Evolutionary conservation across 1,140 invertebrate genomes (phyloP), one percentile per base, ranked within the genome.

Genomic region (Gonatopus flavifemur): DNA sequence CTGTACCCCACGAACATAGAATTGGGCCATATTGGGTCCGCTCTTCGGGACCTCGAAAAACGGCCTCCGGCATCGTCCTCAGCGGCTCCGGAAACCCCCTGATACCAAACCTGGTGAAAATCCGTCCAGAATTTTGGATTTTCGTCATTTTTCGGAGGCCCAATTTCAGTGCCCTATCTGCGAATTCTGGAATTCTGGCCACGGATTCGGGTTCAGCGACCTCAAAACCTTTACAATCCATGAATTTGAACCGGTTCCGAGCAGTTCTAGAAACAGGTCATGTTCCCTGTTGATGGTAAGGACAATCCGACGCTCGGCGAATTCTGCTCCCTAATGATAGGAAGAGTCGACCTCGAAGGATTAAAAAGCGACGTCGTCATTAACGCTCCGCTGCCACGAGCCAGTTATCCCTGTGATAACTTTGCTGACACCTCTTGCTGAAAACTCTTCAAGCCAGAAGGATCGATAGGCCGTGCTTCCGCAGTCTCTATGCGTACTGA

Each of bases 381-480:
- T 42, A 51, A 58, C 38, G 52, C 56, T 58, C 55, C 52, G 56
- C 56, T 30, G 52, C 55, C 43, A 58, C n/a, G n/a, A n/a, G n/a
- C n/a, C n/a, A n/a, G n/a, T n/a, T n/a, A n/a, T n/a, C 82, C 83
- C 82, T 85, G 81, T 84, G 80, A 82, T 84, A 84, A 84, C 81
- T 83, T 84, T 83, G 82, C 81, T 82, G 81, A 80, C 80, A 83
- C 80, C 81, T 82, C 79, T 83, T 77, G 79, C 80, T 80, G 69
- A 67, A 83, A 84, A 82, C 76, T 79, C 76, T 69, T 59, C 54
- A 82, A 74, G 76, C 74, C 79, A 79, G 84, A 84, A 85, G 82
- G 83, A 85, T 86, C 82, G 84, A 84, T 84, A 85, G 83, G 83
- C 83, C 85, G 76, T 79, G 80, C 84, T 87, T 86, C 86, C 84